Base-by-base conservation (phyloP, 2,888 invertebrate genomes). In the Hesperia comma region DNA sequence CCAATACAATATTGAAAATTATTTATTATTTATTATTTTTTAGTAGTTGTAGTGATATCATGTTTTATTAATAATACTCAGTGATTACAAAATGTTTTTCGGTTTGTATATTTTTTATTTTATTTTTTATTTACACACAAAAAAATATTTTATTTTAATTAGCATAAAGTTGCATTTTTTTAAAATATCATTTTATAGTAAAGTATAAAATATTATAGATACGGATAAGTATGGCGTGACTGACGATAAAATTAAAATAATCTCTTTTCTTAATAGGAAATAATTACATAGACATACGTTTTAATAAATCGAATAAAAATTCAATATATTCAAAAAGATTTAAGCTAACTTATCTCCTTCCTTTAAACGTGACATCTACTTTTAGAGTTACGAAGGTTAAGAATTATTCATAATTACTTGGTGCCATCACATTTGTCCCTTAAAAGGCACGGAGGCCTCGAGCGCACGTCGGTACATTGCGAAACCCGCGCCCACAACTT, bases 391-490 rank as follows among this genome's bases (percentile, higher is more conserved):
- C 12, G 19, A 61, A 63, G 37, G 19, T 56, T 19, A 40, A 33
- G 41, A 43, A 63, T 63, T 60, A 53, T 55, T 55, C 49, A 57
- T 6, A 40, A 19, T 61, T 15, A 32, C 12, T 57, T 49, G 43
- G 19, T 19, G 8, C 12, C 49, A 19, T 49, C n/a, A 6, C 7
- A n/a, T 40, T 21, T n/a, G 49, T 57, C 70, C 72, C 70, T 49
- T 68, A 73, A 72, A 75, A 77, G 75, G 78, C 62, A 61, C 49
- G 70, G 70, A 76, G 76, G 70, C 70, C 70, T 70, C 74, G 71
- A 40, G 71, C 68, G 67, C 70, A 72, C 78, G 74, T 79, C 78
- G 79, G 71, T 2, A 49, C 19, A 49, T 81, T 83, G 77, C 79
- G 76, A 75, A 77, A 84, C 72, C 73, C 10, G 33, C 57, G 49